Base-by-base conservation (phyloP, 2,113 vertebrate genomes). In the Alces alces region DNA sequence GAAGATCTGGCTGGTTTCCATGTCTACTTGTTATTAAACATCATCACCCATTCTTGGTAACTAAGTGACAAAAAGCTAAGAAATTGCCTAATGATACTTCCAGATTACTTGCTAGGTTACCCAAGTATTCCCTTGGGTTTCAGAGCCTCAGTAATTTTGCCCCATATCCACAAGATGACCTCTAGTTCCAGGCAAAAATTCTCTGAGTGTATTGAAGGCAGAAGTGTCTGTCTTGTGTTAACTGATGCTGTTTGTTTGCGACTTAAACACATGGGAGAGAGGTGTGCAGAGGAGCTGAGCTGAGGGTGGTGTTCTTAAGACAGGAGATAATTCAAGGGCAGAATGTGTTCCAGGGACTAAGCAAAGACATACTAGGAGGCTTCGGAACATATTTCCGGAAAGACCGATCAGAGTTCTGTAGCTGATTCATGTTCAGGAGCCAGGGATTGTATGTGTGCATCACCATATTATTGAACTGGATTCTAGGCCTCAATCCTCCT, bases 401-500 rank as follows among this genome's bases (percentile, higher is more conserved):
- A 19, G 4, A 55, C 27, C 57, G 45, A 50, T 33, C 15, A 15
- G 11, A 66, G 19, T 7, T 80, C 70, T 90, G 36, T 36, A 76
- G 39, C 12, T 9, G 10, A 61, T 50, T 93, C 36, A n/a, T 58
- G n/a, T 47, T 85, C 52, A 61, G 12, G 7, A 55, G 25, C 11
- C 55, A 70, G 43, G 7, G 47, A 82, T 8, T 76, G 1, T 57
- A n/a, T 23, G 47, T 50, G 6, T 13, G 0, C 0, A 0, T 54
- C 47, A 23, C 39, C 39, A n/a, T 19, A 7, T 25, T 36, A 36
- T 9, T 2, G 5, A 17, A 30, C 15, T 76, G 50, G 54, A 50
- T 8, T 25, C 43, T 61, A 66, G 47, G 47, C 39, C 27, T 57
- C 11, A 43, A 54, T 21, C 16, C 13, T 15, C 16, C n/a, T 45